Evolutionary conservation across 2,797 vertebrate species (phyloP), one percentile per base, ranked within the genome.

Genomic region (Syngnathus rostellatus): DNA sequence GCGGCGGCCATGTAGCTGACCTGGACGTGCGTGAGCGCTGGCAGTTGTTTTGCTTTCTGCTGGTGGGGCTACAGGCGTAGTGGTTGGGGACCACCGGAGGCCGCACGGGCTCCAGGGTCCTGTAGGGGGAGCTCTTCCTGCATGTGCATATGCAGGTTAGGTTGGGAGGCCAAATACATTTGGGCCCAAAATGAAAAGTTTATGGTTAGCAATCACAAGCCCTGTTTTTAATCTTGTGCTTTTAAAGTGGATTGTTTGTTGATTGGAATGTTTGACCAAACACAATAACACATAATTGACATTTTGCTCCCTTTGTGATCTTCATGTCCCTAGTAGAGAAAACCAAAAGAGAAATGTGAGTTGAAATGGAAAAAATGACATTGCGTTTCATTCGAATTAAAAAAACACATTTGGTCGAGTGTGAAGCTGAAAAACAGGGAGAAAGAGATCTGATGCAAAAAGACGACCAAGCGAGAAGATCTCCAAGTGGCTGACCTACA

Each of bases 81-180:
- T 98, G 94, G 71, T 98, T 97, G 86, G 96, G 96, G 73, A 98
- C 93, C 89, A 97, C 95, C 1, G 95, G 96, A 78, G 96, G 94
- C 81, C 94, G 94, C 82, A 98, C 96, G 2, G 95, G 96, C 90
- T 98, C 96, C 90, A 98, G 87, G 39, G 95, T 98, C 89, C 94
- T 94, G 85, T 97, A 98, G 70, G 96, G 95, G 87, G 95, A 97
- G 90, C 94, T 94, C 86, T 95, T 94, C 91, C 95, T 98, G 91
- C 66, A 65, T 66, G 67, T 66, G 80, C 63, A 71, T 11, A 58
- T 17, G 25, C 50, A 21, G 7, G 50, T 53, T 53, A 21, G 19
- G n/a, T 21, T 21, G 2, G 50, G 50, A 21, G n/a, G 1, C 21
- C 16, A 53, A 53, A 21, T 10, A 31, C 31, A 31, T 31, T 31